Conservation (phyloP, 2,888 invertebrate genomes). For the Netelia inedita region DNA sequence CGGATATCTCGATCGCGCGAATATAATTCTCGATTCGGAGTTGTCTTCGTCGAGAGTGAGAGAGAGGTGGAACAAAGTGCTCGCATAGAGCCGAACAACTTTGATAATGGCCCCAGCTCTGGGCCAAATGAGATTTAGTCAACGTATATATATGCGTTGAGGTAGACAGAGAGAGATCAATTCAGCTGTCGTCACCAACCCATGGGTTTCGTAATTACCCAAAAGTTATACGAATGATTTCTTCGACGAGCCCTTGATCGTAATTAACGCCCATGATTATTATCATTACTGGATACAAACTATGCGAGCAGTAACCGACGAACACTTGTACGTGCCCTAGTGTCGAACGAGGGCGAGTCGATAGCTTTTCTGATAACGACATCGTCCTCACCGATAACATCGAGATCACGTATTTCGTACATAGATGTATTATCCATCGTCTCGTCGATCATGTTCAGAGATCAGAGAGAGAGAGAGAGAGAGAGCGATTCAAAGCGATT, state of each 20-base stretch:
- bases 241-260: conserved; percentile 44
- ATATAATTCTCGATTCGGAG: conserved; percentile 42
- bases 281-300: conserved; percentile 7
- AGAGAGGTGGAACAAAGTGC: conserved; percentile 10
- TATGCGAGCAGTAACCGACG: conserved; percentile 2
- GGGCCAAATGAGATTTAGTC: conserved; percentile 14
- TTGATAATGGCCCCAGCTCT: conserved; percentile 50
- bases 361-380: conserved; percentile 48
- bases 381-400: conserved; percentile 32
- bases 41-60: conserved; percentile 9
- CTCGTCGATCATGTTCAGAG: not conserved
- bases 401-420: conserved; percentile 6
- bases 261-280: conserved; percentile 32
- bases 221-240: conserved; percentile 59
- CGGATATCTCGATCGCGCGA: conserved; percentile 49
- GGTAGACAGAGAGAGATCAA: not conserved
- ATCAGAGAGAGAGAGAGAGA: conserved; percentile 15
- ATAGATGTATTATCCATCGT: not conserved
- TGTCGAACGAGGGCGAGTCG: conserved; percentile 28
- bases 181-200: conserved; percentile 49
- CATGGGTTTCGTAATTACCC: conserved; percentile 53
- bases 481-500: conserved; percentile 37
- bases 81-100: conserved; percentile 54
- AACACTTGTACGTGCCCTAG: conserved; percentile 22
- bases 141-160: not conserved